Evolutionary conservation across 2,113 vertebrate genomes (phyloP).

Genomic region (Chrysochloris asiatica): DNA sequence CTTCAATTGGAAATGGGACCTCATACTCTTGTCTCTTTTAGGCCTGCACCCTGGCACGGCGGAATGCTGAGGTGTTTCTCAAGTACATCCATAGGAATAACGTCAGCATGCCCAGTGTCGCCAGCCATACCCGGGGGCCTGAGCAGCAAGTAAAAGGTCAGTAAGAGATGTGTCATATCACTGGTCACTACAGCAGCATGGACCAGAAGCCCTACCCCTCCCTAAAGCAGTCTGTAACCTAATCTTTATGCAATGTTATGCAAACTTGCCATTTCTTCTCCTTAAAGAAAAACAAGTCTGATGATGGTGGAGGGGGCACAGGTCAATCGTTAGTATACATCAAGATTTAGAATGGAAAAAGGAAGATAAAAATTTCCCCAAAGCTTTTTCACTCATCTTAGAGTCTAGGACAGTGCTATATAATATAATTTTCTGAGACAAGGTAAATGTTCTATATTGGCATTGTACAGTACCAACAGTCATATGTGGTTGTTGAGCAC

Average conservation of each 20-base stretch:
- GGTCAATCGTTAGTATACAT: background rate
- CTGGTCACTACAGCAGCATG: accelerated
- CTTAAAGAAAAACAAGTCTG: background rate
- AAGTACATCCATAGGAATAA: slow-evolving; percentile 99
- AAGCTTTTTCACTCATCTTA: background rate
- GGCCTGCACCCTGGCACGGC: slow-evolving; percentile 96
- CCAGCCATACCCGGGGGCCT: slow-evolving; percentile 92
- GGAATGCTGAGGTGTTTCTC: slow-evolving; percentile 98
- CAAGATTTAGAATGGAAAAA: background rate
- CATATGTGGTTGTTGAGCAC: background rate
- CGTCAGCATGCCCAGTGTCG: slow-evolving; percentile 93
- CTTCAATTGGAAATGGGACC: slow-evolving; percentile 77
- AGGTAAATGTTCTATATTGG: background rate
- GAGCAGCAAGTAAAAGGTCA: slow-evolving; percentile 98
- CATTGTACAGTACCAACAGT: background rate
- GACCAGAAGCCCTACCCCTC: background rate
- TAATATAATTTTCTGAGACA: background rate
- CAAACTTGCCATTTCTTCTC: background rate
- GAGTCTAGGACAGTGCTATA: background rate
- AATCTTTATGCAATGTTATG: too few relatives aligned
- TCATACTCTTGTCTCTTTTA: slow-evolving; percentile 77
- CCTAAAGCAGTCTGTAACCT: background rate
- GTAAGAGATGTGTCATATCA: slow-evolving; percentile 33
- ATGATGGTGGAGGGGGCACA: background rate
- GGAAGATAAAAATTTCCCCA: background rate